Evolutionary conservation across 2,797 vertebrate genomes (phyloP), one percentile per base, ranked within the genome.

Genomic region (Pristis pectinata): DNA sequence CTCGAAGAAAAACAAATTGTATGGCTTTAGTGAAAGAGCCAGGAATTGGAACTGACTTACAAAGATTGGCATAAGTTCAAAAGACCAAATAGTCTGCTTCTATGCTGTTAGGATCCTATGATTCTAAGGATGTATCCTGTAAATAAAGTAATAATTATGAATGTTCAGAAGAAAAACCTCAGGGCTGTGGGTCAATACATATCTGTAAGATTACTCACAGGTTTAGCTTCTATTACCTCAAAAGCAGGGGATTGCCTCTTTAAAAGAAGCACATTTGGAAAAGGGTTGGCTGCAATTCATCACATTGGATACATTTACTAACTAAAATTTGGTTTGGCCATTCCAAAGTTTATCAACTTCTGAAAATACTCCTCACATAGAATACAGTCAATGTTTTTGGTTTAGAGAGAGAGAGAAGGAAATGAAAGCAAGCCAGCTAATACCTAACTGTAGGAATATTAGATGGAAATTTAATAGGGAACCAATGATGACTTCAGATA

Each of bases 211-310:
- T 91, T 91, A 22, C 56, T n/a, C n/a, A 22, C 15, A 64, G 34
- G 87, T 91, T 27, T 64, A 91, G 59, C 87, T 37, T 64, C 22
- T 61, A 87, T 91, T 91, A 67, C 17, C 87, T 91, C 87, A 91
- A 22, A 59, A 91, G n/a, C 87, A 24, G 87, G 59, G 87, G 59
- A 91, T 67, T 91, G 61, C 67, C 59, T 91, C 34, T 91, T 64
- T n/a, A 67, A 67, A 61, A 37, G 37, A 67, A 91, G 59, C 67
- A 91, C 19, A n/a, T 67, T 91, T 67, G 61, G n/a, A 41, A 41
- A 91, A 37, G 2, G 59, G n/a, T 67, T 91, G 59, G 37, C 87
- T 91, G 87, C 87, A 64, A n/a, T 41, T 91, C 19, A 10, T 91
- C 87, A 91, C 22, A 1, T 59, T 24, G 59, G n/a, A 37, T 64